phyloP scores from a whole-genome alignment of 2,113 vertebrate genomes.

The Xenotilapia caudafasciata region DNA sequence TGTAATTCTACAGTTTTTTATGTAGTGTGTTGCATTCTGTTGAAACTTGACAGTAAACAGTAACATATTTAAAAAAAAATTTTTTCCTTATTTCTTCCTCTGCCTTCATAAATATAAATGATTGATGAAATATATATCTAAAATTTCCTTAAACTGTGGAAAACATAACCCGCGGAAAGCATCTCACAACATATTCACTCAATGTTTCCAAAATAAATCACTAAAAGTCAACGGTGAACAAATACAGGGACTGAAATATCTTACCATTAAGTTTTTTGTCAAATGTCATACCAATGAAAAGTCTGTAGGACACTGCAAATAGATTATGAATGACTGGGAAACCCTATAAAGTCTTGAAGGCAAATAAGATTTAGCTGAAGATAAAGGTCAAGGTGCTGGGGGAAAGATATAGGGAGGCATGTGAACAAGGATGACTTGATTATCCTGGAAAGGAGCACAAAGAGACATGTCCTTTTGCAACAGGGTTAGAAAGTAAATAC shows the following conservation, averaged over 20 bases:
- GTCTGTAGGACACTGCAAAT: conserved; percentile 56
- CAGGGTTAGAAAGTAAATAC: conserved; percentile 35
- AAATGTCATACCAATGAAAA: conserved; percentile 68
- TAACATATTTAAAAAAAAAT: neutral
- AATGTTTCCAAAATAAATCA: conserved; percentile 11
- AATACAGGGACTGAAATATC: conserved; percentile 47
- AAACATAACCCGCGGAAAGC: conserved; percentile 19
- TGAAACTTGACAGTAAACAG: conserved; percentile 3
- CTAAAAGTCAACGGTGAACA: conserved; percentile 35
- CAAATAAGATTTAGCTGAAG: conserved; percentile 65
- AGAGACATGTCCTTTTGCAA: conserved; percentile 51
- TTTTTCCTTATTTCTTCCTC: neutral
- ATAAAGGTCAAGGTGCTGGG: conserved; percentile 63
- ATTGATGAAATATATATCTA: conserved; percentile 14
- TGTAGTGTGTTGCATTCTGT: neutral
- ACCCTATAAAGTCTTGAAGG: conserved; percentile 58
- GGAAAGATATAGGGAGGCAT: conserved; percentile 49
- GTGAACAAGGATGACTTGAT: conserved; percentile 61
- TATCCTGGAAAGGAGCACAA: conserved; percentile 60
- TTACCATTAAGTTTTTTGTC: conserved; percentile 52
- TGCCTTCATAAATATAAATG: neutral
- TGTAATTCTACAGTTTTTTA: neutral
- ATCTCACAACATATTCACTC: conserved; percentile 5
- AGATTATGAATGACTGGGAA: conserved; percentile 61
- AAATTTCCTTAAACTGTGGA: conserved; percentile 24